Conservation (phyloP, 2,888 invertebrate species). For the Drosophila mimica region DNA sequence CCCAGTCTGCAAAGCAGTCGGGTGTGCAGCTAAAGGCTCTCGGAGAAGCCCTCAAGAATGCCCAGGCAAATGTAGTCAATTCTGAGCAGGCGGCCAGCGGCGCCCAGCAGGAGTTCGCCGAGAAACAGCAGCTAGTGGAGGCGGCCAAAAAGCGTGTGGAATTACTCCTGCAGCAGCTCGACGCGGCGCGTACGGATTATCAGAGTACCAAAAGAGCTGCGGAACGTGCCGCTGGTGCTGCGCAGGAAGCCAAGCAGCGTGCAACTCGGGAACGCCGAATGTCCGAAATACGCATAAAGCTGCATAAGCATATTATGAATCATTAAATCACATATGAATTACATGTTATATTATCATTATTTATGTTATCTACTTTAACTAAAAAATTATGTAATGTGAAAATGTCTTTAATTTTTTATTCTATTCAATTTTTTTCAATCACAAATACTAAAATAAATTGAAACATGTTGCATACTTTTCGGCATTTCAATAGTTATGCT, state of each 20-base stretch:
- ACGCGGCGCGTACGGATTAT: slow-evolving; percentile 88
- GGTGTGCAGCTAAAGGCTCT: slow-evolving; percentile 86
- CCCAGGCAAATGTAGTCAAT: slow-evolving; percentile 87
- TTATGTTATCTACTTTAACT: background rate
- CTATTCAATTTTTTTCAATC: background rate
- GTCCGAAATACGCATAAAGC: slow-evolving; percentile 32
- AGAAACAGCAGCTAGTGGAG: slow-evolving; percentile 89
- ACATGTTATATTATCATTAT: background rate
- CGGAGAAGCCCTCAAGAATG: slow-evolving; percentile 85
- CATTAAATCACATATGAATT: background rate
- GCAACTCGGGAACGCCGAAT: slow-evolving; percentile 53
- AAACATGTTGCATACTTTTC: background rate
- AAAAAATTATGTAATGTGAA: background rate
- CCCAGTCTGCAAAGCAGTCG: slow-evolving; percentile 88
- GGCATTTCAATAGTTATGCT: rapidly evolving
- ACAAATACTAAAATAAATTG: background rate
- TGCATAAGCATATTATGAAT: slow-evolving; percentile 8
- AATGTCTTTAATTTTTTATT: background rate
- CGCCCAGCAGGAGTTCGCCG: slow-evolving; percentile 87
- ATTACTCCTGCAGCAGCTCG: slow-evolving; percentile 88
- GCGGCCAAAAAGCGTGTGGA: slow-evolving; percentile 89
- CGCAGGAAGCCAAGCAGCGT: slow-evolving; percentile 87
- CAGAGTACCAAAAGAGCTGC: slow-evolving; percentile 89
- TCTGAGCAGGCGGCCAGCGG: slow-evolving; percentile 88
- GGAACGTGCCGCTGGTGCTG: slow-evolving; percentile 88